Percentiles rank a stretch among this genome's conserved stretches.
phyloP scores from a whole-genome alignment of 2,797 vertebrate species.

The Prunella strophiata region DNA sequence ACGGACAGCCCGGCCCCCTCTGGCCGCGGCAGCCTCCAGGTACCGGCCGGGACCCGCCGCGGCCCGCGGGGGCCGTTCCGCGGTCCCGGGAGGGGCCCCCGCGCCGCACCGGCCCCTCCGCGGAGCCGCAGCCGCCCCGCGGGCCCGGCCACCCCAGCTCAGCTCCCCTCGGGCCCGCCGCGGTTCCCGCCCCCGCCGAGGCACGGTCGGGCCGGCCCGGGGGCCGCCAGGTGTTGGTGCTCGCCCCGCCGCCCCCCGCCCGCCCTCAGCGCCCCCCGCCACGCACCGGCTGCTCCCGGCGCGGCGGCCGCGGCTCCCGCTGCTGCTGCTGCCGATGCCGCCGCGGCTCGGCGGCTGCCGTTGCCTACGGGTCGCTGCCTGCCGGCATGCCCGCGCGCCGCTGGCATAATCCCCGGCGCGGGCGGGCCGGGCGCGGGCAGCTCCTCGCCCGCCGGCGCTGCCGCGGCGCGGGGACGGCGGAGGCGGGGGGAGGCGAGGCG shows the following conservation, averaged over 20 bases:
- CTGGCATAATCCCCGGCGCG: constrained; percentile 17
- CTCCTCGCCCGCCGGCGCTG: constrained; percentile 29
- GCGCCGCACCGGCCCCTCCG: not conserved
- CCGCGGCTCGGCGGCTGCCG: not conserved
- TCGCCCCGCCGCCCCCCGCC: not conserved
- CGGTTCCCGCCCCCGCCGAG: not conserved
- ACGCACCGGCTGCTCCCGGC: constrained; percentile 31
- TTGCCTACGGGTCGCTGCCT: not conserved
- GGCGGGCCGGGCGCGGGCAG: not conserved
- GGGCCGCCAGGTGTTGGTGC: not conserved
- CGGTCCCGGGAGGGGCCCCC: not conserved
- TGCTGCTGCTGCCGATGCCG: not conserved
- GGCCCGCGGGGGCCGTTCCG: not conserved
- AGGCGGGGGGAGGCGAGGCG: not conserved
- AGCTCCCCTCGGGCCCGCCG: not conserved
- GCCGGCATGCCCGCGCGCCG: constrained; percentile 25
- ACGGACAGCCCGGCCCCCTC: not conserved
- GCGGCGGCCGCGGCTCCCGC: not conserved
- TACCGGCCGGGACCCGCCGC: not conserved
- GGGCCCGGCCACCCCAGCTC: not conserved
- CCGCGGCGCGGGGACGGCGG: not conserved
- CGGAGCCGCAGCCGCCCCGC: not conserved
- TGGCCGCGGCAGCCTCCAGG: not conserved
- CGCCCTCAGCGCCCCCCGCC: not conserved
- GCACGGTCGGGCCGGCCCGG: not conserved